These are phyloP conservation scores for Phylloscopus trochilus DNA, from an alignment of 2,113 vertebrate genomes.

Conservation along the genomic window DNA sequence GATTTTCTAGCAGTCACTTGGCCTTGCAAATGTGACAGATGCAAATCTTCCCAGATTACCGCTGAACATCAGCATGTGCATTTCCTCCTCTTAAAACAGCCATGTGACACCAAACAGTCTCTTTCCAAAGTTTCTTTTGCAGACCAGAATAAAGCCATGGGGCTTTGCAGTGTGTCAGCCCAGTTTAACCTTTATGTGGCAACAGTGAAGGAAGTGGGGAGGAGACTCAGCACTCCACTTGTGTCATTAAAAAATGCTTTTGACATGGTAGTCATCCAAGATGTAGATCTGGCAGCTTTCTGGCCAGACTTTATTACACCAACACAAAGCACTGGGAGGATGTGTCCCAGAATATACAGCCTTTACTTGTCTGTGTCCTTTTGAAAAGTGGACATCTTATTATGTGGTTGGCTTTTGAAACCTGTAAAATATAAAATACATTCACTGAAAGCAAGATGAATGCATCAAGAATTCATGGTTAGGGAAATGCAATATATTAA, in stretches of 20 bases:
- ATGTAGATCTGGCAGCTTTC: neutral
- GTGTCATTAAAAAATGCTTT: constrained; percentile 31
- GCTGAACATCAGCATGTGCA: neutral
- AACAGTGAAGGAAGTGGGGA: neutral
- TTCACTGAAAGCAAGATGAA: neutral
- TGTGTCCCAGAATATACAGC: neutral
- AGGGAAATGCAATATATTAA: neutral
- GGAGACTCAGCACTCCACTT: neutral
- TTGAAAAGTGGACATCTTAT: neutral
- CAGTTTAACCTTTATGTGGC: neutral
- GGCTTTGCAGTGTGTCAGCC: neutral
- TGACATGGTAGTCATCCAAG: neutral
- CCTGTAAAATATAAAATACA: neutral
- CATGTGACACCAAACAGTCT: neutral
- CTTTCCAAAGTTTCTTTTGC: neutral
- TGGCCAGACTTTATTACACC: neutral
- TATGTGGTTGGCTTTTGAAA: neutral
- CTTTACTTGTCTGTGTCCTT: neutral
- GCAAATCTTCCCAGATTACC: neutral
- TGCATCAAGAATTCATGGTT: neutral
- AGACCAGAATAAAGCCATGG: neutral
- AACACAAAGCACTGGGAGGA: neutral
- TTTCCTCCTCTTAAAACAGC: neutral
- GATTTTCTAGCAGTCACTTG: neutral
- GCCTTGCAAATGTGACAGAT: neutral